Evolutionary conservation across 2,113 vertebrate species (phyloP).

Genomic region (Callionymus lyra): DNA sequence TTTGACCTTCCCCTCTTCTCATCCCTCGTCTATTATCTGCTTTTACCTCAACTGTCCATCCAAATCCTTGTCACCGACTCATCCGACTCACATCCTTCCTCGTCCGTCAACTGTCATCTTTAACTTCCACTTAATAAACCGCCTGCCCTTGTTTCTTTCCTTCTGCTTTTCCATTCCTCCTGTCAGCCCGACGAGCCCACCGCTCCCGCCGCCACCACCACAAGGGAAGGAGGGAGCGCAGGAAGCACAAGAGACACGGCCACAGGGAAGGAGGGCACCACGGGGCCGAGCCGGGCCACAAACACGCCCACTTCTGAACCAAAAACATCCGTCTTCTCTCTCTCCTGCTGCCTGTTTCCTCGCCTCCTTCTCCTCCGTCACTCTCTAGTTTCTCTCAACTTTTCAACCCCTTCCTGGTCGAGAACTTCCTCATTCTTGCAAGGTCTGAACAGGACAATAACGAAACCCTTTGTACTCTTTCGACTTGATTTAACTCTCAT

Average conservation of each 20-base stretch:
- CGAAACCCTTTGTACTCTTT: constrained; percentile 43
- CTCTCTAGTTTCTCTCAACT: constrained; percentile 10
- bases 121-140: constrained; percentile 8
- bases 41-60: constrained; percentile 9
- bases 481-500: constrained; percentile 18
- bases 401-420: constrained; percentile 33
- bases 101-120: constrained; percentile 4
- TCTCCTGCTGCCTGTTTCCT: constrained; percentile 32
- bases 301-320: constrained; percentile 66
- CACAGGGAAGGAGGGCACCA: constrained; percentile 62
- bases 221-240: constrained; percentile 78
- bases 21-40: constrained; percentile 5
- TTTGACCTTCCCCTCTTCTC: constrained; percentile 19
- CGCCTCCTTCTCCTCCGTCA: neutral
- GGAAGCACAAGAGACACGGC: constrained; percentile 79
- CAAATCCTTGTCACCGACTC: constrained; percentile 7
- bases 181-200: constrained; percentile 78
- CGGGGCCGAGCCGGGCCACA: constrained; percentile 51
- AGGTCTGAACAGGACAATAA: constrained; percentile 54
- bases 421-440: constrained; percentile 32
- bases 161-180: constrained; percentile 4
- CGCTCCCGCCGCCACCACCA: constrained; percentile 78
- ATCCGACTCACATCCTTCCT: constrained; percentile 7
- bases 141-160: neutral
- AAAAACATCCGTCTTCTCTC: constrained; percentile 31